Conservation (phyloP, 2,888 invertebrate genomes). For the Rhyacophila evoluta region DNA sequence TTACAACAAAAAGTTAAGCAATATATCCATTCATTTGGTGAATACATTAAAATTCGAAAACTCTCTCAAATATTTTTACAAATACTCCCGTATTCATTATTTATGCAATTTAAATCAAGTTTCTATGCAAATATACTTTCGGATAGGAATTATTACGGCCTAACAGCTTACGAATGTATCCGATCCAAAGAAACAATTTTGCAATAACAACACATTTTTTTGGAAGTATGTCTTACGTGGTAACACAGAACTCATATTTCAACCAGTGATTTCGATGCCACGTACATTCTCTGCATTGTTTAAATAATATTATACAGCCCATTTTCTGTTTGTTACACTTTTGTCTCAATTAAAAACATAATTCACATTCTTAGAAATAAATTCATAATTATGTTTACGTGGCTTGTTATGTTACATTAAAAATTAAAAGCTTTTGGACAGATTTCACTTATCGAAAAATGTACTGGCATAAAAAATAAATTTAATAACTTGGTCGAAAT, state of each 20-base stretch:
- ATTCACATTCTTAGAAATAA: too few relatives aligned
- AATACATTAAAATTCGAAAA: too few relatives aligned
- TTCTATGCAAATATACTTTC: background rate
- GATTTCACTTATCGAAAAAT: too few relatives aligned
- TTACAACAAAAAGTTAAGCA: background rate
- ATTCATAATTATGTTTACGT: too few relatives aligned
- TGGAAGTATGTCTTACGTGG: background rate
- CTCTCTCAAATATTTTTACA: background rate
- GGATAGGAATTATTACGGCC: background rate
- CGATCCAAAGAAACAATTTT: background rate
- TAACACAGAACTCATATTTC: background rate
- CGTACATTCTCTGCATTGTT: too few relatives aligned
- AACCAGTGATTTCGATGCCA: background rate
- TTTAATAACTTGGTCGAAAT: too few relatives aligned
- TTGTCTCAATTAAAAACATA: too few relatives aligned
- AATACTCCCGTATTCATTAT: background rate
- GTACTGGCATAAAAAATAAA: too few relatives aligned
- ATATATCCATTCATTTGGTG: background rate
- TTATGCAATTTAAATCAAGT: background rate
- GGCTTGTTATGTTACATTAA: too few relatives aligned
- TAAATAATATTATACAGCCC: too few relatives aligned
- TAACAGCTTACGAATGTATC: background rate
- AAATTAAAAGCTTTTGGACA: too few relatives aligned
- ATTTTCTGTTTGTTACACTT: too few relatives aligned
- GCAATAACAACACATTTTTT: background rate